Evolutionary conservation across 30 jellyfish, hydroid and myxozoan genomes (phyloP).

Genomic region (Mastigias papua): DNA sequence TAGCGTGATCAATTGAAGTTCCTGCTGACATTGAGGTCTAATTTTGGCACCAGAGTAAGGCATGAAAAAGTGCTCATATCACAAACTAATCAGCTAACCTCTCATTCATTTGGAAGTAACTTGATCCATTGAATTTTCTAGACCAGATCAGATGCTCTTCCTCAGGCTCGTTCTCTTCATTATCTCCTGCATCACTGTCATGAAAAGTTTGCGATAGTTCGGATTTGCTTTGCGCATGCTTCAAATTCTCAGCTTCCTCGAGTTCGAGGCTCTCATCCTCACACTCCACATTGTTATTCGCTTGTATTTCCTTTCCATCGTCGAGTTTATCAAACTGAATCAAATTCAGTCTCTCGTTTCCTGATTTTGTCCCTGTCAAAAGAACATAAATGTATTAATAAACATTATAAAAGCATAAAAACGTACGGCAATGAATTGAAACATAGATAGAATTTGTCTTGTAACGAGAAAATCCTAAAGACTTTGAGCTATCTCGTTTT

Average conservation of each 20-base stretch:
- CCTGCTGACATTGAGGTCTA: too few species aligned
- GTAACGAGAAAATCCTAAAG: too few species aligned
- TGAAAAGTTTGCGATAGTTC: background rate
- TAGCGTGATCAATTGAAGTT: too few species aligned
- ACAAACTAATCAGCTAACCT: background rate
- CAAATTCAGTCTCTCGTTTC: conserved; percentile 8
- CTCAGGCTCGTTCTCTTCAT: background rate
- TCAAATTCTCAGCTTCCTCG: background rate
- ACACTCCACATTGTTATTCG: background rate
- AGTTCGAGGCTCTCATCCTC: background rate
- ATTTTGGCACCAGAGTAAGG: too few species aligned
- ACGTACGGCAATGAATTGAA: too few species aligned
- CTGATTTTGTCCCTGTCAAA: background rate
- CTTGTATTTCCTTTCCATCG: background rate
- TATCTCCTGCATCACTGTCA: background rate
- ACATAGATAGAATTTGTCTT: too few species aligned
- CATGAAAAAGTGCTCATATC: too few species aligned
- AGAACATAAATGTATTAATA: too few species aligned
- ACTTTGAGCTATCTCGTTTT: too few species aligned
- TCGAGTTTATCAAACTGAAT: background rate
- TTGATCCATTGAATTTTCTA: conserved; percentile 14
- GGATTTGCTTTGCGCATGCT: background rate
- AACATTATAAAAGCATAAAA: too few species aligned
- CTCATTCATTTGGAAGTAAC: conserved; percentile 5
- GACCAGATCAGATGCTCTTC: background rate